Evolutionary conservation across 2,797 vertebrate genomes (phyloP).

Genomic region (Morelia viridis): DNA sequence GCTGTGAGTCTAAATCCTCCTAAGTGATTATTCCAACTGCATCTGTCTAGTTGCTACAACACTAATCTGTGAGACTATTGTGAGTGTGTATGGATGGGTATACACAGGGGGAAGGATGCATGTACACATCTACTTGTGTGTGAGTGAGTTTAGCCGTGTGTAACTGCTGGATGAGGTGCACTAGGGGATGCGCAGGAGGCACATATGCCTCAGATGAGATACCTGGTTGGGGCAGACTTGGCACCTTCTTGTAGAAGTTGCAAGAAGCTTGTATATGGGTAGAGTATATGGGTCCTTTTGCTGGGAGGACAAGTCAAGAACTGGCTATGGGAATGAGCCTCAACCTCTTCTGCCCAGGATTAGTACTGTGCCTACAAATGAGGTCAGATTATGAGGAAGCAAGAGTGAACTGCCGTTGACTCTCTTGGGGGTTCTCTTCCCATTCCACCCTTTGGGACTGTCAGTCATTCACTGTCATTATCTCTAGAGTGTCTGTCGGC

Average conservation of each 20-base stretch:
- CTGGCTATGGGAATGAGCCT: background rate
- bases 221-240: background rate
- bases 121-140: background rate
- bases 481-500: constrained; percentile 5
- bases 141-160: background rate
- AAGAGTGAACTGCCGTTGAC: background rate
- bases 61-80: background rate
- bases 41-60: background rate
- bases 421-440: background rate
- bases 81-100: background rate
- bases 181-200: background rate
- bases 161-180: background rate
- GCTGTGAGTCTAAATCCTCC: background rate
- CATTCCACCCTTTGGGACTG: background rate
- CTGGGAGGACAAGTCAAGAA: background rate
- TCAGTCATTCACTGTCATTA: background rate
- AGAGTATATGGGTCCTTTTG: background rate
- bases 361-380: background rate
- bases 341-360: background rate
- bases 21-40: background rate
- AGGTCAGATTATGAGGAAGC: background rate
- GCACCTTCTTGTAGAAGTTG: background rate
- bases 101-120: too few relatives aligned
- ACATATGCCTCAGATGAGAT: background rate
- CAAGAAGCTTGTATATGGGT: background rate